A percentile compares a stretch with the other conserved stretches of the same genome.
Conservation (phyloP, 2,113 vertebrate species). For the Galemys pyrenaicus region DNA sequence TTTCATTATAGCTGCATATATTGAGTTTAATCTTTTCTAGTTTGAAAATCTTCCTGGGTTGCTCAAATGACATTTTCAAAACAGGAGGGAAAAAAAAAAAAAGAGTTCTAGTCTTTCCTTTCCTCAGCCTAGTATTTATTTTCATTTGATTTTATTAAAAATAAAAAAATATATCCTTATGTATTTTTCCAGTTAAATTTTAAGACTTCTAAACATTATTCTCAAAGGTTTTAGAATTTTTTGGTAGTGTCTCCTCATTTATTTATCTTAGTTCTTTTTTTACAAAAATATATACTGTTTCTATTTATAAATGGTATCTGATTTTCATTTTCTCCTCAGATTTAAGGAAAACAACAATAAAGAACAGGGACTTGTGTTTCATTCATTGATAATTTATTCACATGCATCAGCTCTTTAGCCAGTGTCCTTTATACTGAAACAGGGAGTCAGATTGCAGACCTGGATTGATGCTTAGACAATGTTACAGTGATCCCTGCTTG, state of each 20-base stretch:
- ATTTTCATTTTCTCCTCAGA: not conserved
- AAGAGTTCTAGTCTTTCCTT: not conserved
- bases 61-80: not conserved
- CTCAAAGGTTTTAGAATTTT: not conserved
- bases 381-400: not conserved
- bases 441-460: not conserved
- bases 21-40: slow-evolving; percentile 1
- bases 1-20: not conserved
- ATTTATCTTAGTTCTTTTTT: not conserved
- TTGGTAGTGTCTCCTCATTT: not conserved
- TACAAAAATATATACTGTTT: not conserved
- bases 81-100: not conserved
- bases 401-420: not conserved
- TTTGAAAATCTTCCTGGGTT: not conserved
- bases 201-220: not conserved
- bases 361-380: not conserved
- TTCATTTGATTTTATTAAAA: no score
- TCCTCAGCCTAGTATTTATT: not conserved
- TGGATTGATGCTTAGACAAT: not conserved
- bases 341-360: not conserved
- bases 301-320: not conserved
- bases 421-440: not conserved
- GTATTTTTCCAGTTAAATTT: not conserved
- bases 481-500: not conserved
- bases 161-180: not conserved